These are phyloP conservation scores for Drosophila carrolli DNA, from an alignment of 1,140 invertebrate species.

Conservation along the genomic window DNA sequence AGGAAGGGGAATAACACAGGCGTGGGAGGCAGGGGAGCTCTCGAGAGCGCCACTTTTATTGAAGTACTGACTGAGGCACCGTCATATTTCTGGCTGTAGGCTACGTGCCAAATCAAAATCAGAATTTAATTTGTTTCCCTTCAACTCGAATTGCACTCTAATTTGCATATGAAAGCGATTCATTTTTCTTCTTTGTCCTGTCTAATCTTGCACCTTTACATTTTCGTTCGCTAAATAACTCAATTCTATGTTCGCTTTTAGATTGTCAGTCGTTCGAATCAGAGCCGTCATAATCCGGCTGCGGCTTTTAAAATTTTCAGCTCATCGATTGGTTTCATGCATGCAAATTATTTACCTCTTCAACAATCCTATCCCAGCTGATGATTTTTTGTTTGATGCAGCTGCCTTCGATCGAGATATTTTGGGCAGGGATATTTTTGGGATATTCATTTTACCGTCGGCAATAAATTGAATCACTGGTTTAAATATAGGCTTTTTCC, in stretches of 20 bases:
- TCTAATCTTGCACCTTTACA: conserved; percentile 73
- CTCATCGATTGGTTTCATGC: conserved; percentile 67
- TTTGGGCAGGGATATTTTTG: conserved; percentile 1
- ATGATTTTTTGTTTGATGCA: conserved; percentile 47
- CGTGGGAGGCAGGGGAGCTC: background rate
- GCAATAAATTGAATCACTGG: background rate
- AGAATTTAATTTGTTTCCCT: conserved; percentile 58
- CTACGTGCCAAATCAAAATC: conserved; percentile 82
- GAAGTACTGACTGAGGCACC: conserved; percentile 27
- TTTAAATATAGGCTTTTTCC: background rate
- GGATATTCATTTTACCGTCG: conserved; percentile 27
- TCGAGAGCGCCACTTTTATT: conserved; percentile 66
- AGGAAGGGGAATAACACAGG: background rate
- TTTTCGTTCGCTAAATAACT: conserved; percentile 67
- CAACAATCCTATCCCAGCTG: conserved; percentile 8
- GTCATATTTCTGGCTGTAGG: conserved; percentile 26
- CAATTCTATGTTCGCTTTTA: conserved; percentile 35
- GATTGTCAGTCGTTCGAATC: conserved; percentile 31
- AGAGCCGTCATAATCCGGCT: no score
- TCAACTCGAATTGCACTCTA: conserved; percentile 46
- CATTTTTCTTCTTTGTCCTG: conserved; percentile 38
- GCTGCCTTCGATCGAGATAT: conserved; percentile 46
- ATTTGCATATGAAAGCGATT: conserved; percentile 81
- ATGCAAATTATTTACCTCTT: conserved; percentile 64
- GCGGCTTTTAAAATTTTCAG: conserved; percentile 5